Evolutionary conservation across 2,888 invertebrate genomes (phyloP).

Genomic region (Atrina japonica): DNA sequence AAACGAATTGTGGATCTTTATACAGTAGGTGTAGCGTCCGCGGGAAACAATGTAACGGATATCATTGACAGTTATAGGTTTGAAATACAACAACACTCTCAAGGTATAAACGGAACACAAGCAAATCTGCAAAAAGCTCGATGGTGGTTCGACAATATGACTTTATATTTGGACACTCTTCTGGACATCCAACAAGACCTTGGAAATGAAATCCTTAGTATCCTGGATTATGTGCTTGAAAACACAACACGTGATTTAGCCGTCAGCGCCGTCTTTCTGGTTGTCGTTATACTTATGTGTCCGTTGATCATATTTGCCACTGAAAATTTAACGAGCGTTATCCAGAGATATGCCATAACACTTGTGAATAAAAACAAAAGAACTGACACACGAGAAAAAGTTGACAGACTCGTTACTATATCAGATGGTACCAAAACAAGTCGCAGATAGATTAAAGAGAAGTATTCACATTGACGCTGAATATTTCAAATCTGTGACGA

Average conservation of each 20-base stretch:
- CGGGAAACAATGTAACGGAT: conserved; percentile 79
- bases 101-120: conserved; percentile 82
- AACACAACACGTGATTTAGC: conserved; percentile 29
- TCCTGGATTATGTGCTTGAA: conserved; percentile 28
- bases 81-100: conserved; percentile 60
- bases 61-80: conserved; percentile 88
- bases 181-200: conserved; percentile 83
- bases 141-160: too few relatives aligned
- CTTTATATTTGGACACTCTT: conserved; percentile 89
- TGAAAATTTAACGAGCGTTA: conserved; percentile 57
- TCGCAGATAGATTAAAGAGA: conserved; percentile 65
- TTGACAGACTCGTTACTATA: conserved; percentile 67
- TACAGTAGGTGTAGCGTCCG: conserved; percentile 84
- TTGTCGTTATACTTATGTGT: conserved; percentile 68
- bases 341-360: conserved; percentile 72
- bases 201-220: conserved; percentile 25
- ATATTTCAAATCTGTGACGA: too few relatives aligned
- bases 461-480: conserved; percentile 53
- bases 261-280: conserved; percentile 83
- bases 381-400: conserved; percentile 64
- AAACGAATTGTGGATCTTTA: conserved; percentile 87
- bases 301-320: conserved; percentile 71
- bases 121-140: conserved; percentile 87
- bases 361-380: conserved; percentile 70
- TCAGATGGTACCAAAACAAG: conserved; percentile 70